Base-by-base conservation (phyloP, 2,888 invertebrate genomes). In the Atrina japonica region DNA sequence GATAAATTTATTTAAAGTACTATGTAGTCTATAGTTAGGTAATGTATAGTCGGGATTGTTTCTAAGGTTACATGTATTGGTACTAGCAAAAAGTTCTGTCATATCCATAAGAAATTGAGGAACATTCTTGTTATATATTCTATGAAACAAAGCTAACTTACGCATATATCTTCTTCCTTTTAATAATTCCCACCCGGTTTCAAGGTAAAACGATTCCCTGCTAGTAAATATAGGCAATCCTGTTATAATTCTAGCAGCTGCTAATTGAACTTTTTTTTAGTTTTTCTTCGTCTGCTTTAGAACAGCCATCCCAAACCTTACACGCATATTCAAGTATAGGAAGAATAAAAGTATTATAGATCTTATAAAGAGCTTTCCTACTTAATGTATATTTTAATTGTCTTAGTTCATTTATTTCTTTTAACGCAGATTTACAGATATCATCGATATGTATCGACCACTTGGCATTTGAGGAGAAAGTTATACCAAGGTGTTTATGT, bases 391-490 rank as follows among this genome's bases (percentile, higher is more conserved):
- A 67, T 63, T 66, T 71, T 14, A 67, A 50, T 49, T 49, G 60
- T 9, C 61, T 41, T 25, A 66, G 25, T 18, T 61, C 47, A 60
- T 58, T 64, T 58, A 66, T 35, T 53, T 50, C 45, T 47, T 63
- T 30, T 58, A 35, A 56, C 5, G 59, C 59, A 11, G 52, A 52
- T 41, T 64, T 58, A 50, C 30, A 52, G 6, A 66, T 66, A 41
- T 50, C 53, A 67, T n/a, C n/a, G n/a, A n/a, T 59, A 52, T 72
- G 72, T 1, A n/a, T 11, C 21, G 63, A 49, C 66, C 72, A 66
- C 35, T 45, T 61, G 21, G 43, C 49, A 16, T 61, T 27, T 5
- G 55, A 40, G 1, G 69, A 69, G 21, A 70, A 59, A 14, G 52
- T 65, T 5, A 68, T 2, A 29, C 67, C 60, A 11, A 68, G 45